Conservation (phyloP, 2,797 vertebrate species). For the Psittacula derbiana region DNA sequence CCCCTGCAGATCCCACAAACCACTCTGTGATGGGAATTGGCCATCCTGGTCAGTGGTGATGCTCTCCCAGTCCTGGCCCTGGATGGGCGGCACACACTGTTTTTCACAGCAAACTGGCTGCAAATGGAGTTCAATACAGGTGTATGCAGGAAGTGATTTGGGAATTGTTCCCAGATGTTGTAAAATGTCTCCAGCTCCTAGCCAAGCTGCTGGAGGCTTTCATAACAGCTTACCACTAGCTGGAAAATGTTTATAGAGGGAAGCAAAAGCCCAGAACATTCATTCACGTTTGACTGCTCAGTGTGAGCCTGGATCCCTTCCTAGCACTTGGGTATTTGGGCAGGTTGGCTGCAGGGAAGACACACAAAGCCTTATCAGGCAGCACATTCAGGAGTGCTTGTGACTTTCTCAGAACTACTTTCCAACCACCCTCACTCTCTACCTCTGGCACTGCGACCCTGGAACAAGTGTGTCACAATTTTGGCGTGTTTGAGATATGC, state of each 20-base stretch:
- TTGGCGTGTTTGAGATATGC: slow-evolving; percentile 2
- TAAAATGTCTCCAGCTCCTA: slow-evolving; percentile 3
- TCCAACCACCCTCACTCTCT: not conserved
- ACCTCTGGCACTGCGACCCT: not conserved
- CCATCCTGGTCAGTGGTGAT: not conserved
- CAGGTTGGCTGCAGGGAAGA: not conserved
- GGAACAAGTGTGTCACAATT: slow-evolving; percentile 41
- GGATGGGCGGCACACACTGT: not conserved
- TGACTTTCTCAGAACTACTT: not conserved
- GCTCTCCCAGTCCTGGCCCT: not conserved
- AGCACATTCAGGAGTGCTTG: not conserved
- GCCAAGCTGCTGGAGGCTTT: slow-evolving; percentile 42
- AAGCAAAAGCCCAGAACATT: not conserved
- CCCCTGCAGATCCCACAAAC: not conserved
- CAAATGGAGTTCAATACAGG: not conserved
- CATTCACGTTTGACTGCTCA: not conserved
- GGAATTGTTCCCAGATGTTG: slow-evolving; percentile 3
- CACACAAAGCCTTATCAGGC: not conserved
- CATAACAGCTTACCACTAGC: slow-evolving; percentile 11
- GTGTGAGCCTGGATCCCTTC: not conserved
- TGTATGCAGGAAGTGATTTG: not conserved
- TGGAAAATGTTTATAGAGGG: slow-evolving; percentile 11
- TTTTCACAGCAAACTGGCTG: not conserved
- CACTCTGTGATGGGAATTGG: not conserved
- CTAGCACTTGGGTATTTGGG: not conserved